Percentiles rank a stretch among this genome's conserved stretches.
Evolutionary conservation across 2,113 vertebrate genomes (phyloP).

Genomic region (Barnardius zonarius): DNA sequence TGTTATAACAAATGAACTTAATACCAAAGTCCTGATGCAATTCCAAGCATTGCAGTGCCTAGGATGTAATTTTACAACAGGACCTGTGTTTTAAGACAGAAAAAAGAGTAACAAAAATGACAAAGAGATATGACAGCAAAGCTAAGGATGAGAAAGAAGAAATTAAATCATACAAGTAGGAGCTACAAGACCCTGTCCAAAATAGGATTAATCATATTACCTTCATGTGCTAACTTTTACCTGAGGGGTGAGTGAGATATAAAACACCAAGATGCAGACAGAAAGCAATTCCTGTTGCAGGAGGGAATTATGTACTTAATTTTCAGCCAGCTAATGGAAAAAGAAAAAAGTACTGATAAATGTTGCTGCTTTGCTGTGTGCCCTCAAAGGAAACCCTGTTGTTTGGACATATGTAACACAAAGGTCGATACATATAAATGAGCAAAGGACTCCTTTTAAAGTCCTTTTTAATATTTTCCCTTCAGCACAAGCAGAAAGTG

Average conservation of each 20-base stretch:
- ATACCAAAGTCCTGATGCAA: fast-evolving
- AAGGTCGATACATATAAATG: not conserved
- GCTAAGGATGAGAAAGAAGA: not conserved
- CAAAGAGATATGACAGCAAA: not conserved
- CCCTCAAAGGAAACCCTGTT: not conserved
- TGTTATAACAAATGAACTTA: not conserved
- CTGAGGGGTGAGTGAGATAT: not conserved
- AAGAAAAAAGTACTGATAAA: not conserved
- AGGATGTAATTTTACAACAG: not conserved
- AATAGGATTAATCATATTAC: not conserved
- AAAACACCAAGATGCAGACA: not conserved
- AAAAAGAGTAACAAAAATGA: not conserved
- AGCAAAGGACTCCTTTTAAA: not conserved
- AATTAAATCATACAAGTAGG: not conserved
- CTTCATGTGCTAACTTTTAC: not conserved
- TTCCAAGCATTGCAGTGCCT: not conserved
- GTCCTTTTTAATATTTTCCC: not conserved
- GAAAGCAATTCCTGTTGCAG: not conserved
- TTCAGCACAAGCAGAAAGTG: not conserved
- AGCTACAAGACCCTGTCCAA: not conserved
- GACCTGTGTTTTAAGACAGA: not conserved
- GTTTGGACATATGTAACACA: not conserved
- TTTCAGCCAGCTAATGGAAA: not conserved
- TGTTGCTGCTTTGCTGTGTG: not conserved
- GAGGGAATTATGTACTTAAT: not conserved